Percentiles rank a stretch among this genome's conserved stretches.
phyloP scores from a whole-genome alignment of 2,888 invertebrate species.

The Troides aeacus region DNA sequence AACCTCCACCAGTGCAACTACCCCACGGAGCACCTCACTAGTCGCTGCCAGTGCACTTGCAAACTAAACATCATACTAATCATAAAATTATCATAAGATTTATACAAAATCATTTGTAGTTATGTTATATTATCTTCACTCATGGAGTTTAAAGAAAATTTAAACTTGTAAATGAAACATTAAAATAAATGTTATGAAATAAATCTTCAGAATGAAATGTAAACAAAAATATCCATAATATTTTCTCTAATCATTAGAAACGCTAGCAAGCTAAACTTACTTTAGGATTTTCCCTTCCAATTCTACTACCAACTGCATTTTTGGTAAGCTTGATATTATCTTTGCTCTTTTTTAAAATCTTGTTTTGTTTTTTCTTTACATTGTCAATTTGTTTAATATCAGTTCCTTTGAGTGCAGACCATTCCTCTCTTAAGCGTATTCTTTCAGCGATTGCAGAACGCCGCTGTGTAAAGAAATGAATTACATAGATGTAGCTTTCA shows the following conservation, averaged over 20 bases:
- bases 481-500: too few species aligned
- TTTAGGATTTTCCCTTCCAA: conserved; percentile 14
- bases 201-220: too few species aligned
- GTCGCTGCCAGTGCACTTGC: conserved; percentile 33
- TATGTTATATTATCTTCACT: too few species aligned
- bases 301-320: not conserved
- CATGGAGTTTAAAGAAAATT: too few species aligned
- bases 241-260: too few species aligned
- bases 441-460: conserved; percentile 66
- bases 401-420: conserved; percentile 63
- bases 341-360: conserved; percentile 31
- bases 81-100: too few species aligned
- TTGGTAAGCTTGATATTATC: conserved; percentile 16
- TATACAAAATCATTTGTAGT: too few species aligned
- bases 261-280: conserved; percentile 21
- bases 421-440: conserved; percentile 61
- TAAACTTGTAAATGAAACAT: too few species aligned
- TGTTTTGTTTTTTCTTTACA: conserved; percentile 20
- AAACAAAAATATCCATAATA: too few species aligned
- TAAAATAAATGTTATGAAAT: too few species aligned
- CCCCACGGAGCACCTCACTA: conserved; percentile 52
- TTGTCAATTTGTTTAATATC: conserved; percentile 35
- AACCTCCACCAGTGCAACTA: conserved; percentile 64
- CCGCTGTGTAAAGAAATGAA: conserved; percentile 45
- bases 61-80: conserved; percentile 7